phyloP scores from a whole-genome alignment of 2,797 vertebrate genomes.

The Betta splendens region DNA sequence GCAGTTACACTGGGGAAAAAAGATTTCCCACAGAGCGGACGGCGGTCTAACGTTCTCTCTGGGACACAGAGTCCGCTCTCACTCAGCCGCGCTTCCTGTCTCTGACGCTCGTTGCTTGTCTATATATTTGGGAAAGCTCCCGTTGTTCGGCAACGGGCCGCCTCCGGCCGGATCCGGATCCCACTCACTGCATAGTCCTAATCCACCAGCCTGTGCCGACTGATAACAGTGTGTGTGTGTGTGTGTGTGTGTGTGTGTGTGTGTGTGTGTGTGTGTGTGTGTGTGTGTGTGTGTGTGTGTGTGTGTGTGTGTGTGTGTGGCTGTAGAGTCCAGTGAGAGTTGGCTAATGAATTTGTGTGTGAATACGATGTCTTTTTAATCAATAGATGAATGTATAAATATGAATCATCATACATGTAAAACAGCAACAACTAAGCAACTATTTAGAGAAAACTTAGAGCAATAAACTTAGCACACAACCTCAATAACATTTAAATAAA shows the following conservation, averaged over 20 bases:
- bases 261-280: conserved; percentile 17
- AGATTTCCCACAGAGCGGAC: conserved; percentile 62
- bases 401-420: no score
- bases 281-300: conserved; percentile 15
- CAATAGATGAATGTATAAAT: not conserved
- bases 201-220: conserved; percentile 42
- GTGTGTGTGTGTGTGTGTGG: no score
- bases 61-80: conserved; percentile 47
- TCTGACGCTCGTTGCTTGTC: conserved; percentile 18
- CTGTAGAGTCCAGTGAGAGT: conserved; percentile 1
- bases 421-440: no score
- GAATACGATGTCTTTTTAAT: not conserved
- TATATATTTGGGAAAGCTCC: conserved; percentile 47
- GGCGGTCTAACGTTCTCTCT: conserved; percentile 43
- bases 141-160: conserved; percentile 54
- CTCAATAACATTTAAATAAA: no score
- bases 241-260: conserved; percentile 15
- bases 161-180: conserved; percentile 48
- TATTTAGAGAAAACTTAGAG: no score
- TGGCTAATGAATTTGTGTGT: not conserved
- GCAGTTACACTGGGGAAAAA: conserved; percentile 16
- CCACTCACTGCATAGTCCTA: conserved; percentile 33
- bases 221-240: conserved; percentile 19
- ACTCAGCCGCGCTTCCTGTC: conserved; percentile 27
- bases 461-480: no score